These are phyloP conservation scores for Melanargia galathea DNA, from an alignment of 2,888 invertebrate genomes.

Conservation along the genomic window DNA sequence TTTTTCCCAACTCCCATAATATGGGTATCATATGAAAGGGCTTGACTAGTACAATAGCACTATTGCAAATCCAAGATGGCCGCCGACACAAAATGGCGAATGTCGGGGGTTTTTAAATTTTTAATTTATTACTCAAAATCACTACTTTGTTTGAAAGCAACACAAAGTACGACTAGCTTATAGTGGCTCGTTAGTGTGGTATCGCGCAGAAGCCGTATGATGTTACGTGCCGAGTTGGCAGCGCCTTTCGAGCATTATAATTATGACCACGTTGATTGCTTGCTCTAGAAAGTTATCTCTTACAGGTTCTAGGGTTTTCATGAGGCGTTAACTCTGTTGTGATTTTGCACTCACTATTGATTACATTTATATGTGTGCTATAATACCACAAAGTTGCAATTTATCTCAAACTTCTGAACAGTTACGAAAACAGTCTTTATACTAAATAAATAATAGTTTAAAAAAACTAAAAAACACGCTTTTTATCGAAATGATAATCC, in stretches of 20 bases:
- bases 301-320: neutral
- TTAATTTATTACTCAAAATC: neutral
- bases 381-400: neutral
- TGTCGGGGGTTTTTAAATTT: too few species aligned
- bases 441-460: too few species aligned
- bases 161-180: neutral
- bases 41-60: too few species aligned
- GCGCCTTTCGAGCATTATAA: constrained; percentile 13
- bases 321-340: neutral
- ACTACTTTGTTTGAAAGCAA: constrained; percentile 4
- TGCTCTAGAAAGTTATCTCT: constrained; percentile 17
- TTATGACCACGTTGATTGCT: constrained; percentile 15
- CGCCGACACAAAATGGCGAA: too few species aligned
- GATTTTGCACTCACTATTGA: constrained; percentile 2
- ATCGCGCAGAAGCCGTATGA: constrained; percentile 8
- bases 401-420: too few species aligned
- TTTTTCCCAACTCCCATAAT: too few species aligned
- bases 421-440: too few species aligned
- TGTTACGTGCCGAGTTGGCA: constrained; percentile 10
- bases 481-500: too few species aligned
- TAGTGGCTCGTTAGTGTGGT: constrained; percentile 8
- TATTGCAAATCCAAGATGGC: too few species aligned
- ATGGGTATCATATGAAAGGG: too few species aligned
- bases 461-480: too few species aligned
- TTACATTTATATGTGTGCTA: neutral